Conservation (phyloP, 2,797 vertebrate genomes). For the Sebastes taczanowskii region DNA sequence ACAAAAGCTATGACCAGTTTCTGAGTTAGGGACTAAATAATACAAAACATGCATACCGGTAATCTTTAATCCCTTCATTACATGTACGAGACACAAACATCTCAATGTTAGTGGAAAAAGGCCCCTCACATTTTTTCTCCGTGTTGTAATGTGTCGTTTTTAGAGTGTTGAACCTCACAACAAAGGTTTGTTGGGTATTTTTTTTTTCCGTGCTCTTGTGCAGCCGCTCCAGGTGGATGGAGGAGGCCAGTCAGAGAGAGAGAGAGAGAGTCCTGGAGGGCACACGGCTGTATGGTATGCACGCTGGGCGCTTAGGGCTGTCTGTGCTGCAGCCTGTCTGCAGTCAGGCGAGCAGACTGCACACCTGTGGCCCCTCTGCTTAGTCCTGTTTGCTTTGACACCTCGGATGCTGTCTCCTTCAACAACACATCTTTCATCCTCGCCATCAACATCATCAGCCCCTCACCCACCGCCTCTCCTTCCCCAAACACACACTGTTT, state of each 20-base stretch:
- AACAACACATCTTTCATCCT: constrained; percentile 66
- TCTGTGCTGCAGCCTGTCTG: constrained; percentile 59
- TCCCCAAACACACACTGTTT: background rate
- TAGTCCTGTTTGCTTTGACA: constrained; percentile 78
- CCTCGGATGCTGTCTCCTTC: constrained; percentile 63
- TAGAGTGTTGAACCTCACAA: constrained; percentile 2
- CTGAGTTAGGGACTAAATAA: background rate
- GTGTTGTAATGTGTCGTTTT: constrained; percentile 25
- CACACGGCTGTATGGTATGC: constrained; percentile 51
- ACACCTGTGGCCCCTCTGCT: constrained; percentile 76
- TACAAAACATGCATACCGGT: background rate
- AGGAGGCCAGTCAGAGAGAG: constrained; percentile 22
- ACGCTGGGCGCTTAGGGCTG: constrained; percentile 41
- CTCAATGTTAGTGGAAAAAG: constrained; percentile 7
- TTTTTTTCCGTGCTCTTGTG: background rate
- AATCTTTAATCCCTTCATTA: constrained; percentile 12
- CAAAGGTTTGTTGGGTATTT: constrained; percentile 22
- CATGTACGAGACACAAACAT: constrained; percentile 9
- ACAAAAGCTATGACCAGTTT: background rate
- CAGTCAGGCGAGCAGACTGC: constrained; percentile 51
- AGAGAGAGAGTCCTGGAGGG: constrained; percentile 54
- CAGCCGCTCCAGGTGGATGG: constrained; percentile 51
- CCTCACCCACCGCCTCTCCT: background rate
- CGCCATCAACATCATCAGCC: constrained; percentile 49
- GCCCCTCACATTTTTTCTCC: constrained; percentile 4